phyloP scores from a whole-genome alignment of 2,888 invertebrate genomes.

The Drosophila nigritarsus region DNA sequence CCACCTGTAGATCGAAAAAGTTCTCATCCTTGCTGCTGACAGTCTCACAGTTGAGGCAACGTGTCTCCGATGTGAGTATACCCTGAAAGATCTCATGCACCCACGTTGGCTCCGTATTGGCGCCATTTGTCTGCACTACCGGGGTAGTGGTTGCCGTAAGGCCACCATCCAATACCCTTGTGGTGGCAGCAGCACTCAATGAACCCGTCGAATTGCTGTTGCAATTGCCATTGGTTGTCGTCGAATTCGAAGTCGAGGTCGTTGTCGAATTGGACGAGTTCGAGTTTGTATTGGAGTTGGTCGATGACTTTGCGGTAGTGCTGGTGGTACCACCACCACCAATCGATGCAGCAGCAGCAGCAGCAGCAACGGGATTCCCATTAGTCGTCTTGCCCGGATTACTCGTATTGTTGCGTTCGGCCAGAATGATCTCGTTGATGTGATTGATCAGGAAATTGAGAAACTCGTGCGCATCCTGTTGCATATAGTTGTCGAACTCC shows the following conservation, averaged over 20 bases:
- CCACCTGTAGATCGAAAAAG: slow-evolving; percentile 99
- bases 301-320: slow-evolving; percentile 41
- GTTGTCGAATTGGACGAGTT: slow-evolving; percentile 78
- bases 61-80: slow-evolving; percentile 98
- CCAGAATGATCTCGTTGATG: slow-evolving; percentile 98
- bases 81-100: slow-evolving; percentile 99
- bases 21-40: slow-evolving; percentile 99
- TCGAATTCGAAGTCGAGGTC: slow-evolving; percentile 76
- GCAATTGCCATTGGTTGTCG: slow-evolving; percentile 76
- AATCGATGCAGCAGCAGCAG: neutral
- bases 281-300: slow-evolving; percentile 63
- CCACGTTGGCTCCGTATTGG: slow-evolving; percentile 95
- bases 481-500: slow-evolving; percentile 99
- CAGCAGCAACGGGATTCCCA: slow-evolving; percentile 18
- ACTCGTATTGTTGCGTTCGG: slow-evolving; percentile 86
- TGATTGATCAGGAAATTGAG: slow-evolving; percentile 99
- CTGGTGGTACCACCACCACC: slow-evolving; percentile 24
- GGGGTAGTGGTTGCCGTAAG: slow-evolving; percentile 72
- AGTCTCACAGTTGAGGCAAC: slow-evolving; percentile 99
- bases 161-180: slow-evolving; percentile 67
- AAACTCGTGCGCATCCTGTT: slow-evolving; percentile 99
- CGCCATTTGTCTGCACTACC: slow-evolving; percentile 83
- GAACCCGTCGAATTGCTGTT: slow-evolving; percentile 82
- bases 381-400: slow-evolving; percentile 25
- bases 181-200: slow-evolving; percentile 63